Evolutionary conservation across 2,888 invertebrate genomes (phyloP).

Genomic region (Tryphoninae sp.): DNA sequence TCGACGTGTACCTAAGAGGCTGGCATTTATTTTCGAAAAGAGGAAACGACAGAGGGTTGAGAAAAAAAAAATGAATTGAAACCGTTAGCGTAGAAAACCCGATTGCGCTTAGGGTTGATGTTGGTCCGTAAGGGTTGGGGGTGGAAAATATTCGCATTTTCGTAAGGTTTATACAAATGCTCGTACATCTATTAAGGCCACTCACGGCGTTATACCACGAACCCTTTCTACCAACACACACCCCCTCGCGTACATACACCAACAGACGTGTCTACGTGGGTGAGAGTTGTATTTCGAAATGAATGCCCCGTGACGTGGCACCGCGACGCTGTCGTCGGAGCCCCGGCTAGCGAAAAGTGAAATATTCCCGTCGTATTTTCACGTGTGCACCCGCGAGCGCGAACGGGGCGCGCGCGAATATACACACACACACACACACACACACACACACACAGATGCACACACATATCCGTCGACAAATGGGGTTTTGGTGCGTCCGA

Average conservation of each 20-base stretch:
- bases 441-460: neutral
- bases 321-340: conserved; percentile 80
- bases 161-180: conserved; percentile 76
- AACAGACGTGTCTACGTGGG: conserved; percentile 48
- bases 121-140: conserved; percentile 20
- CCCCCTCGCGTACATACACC: conserved; percentile 4
- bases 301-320: conserved; percentile 79
- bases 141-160: conserved; percentile 60
- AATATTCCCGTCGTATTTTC: conserved; percentile 81
- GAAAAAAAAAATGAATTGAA: conserved; percentile 5
- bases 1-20: neutral
- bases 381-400: conserved; percentile 70
- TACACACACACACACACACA: neutral
- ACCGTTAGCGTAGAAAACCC: conserved; percentile 23
- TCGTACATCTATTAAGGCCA: conserved; percentile 80
- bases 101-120: conserved; percentile 40
- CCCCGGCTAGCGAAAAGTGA: conserved; percentile 79
- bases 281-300: conserved; percentile 76
- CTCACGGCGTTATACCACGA: conserved; percentile 68
- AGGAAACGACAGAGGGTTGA: conserved; percentile 16
- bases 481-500: conserved; percentile 79
- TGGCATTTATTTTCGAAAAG: conserved; percentile 26
- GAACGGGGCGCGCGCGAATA: conserved; percentile 9
- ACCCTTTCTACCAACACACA: conserved; percentile 38
- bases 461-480: conserved; percentile 71